Base-by-base conservation (phyloP, 1,140 invertebrate genomes). In the Panulirus ornatus region DNA sequence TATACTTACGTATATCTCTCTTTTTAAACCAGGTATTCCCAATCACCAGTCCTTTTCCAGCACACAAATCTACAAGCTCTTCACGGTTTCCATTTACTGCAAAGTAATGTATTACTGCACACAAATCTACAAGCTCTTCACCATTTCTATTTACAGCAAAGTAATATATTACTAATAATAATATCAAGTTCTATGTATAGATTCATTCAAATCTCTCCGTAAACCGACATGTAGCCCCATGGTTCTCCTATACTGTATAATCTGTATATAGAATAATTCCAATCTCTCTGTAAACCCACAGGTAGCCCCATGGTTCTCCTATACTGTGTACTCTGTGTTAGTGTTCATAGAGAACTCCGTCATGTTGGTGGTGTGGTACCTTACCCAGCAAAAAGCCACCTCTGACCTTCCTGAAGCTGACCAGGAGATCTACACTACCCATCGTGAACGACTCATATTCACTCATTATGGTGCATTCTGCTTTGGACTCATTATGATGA, bases 251-350 rank as follows among this genome's bases (percentile, higher is more conserved):
- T 11, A 75, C 8, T 5, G 22, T 73, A 19, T n/a, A n/a, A n/a
- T 16, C 38, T 19, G 22, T 38, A 75, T 30, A 27, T 16, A 27
- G 1, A 75, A 75, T 22, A 2, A 54, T 11, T 40, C 1, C n/a
- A 0, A 38, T 34, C 44, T 54, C n/a, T 30, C n/a, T 1, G 22
- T 75, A 38, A 66, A 30, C 44, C 63, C 27, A 58, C 70, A 91
- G 90, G 78, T 91, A 22, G 84, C 90, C 5, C 34, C 70, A 47
- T 91, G 90, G 90, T 91, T 91, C 66, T 78, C 90, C 44, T 91
- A 91, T 78, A 86, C 90, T 14, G 34, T 91, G 19, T 91, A 87
- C 54, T 38, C 84, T 30, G 63, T 87, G 0, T 19, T 91, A 40
- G 76, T 91, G 38, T 83, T 91, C 44, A 73, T 91, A 16, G 90